Base-by-base conservation (phyloP, 2,888 invertebrate genomes). In the Heliconius cydno region DNA sequence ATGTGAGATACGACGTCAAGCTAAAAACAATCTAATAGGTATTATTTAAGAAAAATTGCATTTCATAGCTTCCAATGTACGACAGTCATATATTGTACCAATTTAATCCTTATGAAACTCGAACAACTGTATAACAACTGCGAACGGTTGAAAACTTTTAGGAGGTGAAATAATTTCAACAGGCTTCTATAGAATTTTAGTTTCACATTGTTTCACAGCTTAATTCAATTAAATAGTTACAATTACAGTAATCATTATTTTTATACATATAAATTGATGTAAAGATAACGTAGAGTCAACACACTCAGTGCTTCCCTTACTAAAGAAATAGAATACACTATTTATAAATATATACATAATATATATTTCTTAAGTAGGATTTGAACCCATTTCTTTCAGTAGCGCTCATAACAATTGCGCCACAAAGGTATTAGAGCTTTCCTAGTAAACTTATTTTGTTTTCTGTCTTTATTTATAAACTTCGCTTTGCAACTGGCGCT, bases 21-120 rank as follows among this genome's bases (percentile, higher is more conserved):
- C 19, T 19, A 46, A 46, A 46, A 46, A 46, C n/a, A n/a, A n/a
- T n/a, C 0, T 52, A 52, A 52, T 19, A 1, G 19, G 2, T 52
- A 52, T 52, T 9, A n/a, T 60, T 60, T n/a, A 60, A 60, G 10
- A 60, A 60, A n/a, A 60, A 60, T 57, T 19, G 19, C 22, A 72
- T 72, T 30, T 1, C 0, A 22, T 72, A 22, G 52, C 52, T 10
- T 52, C 9, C 22, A 22, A 52, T 52, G 22, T 30, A 28, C 30
- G 15, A 25, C 6, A 25, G 38, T 63, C 63, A 19, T 3, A 63
- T 25, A 25, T 38, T 65, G 19, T 41, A 77, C 63, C 63, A 70
- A 60, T 70, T 70, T 77, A 77, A 77, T 63, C 70, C 63, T 71
- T 70, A 41, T 77, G 57, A 70, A 71, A 76, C 66, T 67, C 28